Evolutionary conservation across 1,140 invertebrate species (phyloP).

Genomic region (Drosophila littoralis): DNA sequence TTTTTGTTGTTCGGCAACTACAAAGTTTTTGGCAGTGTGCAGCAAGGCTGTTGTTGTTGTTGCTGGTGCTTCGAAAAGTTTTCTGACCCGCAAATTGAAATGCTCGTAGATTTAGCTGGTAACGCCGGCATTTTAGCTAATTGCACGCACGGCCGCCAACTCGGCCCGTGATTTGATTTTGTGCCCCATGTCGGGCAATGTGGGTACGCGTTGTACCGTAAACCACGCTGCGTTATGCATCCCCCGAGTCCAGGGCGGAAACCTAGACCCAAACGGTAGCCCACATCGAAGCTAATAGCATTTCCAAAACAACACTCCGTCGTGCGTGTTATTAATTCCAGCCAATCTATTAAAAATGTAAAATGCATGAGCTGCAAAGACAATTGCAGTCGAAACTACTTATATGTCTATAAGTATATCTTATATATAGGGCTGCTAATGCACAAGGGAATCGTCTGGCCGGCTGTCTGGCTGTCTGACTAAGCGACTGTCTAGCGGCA

Average conservation of each 20-base stretch:
- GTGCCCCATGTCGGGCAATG: constrained; percentile 1
- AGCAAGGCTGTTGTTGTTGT: not conserved
- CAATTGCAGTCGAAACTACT: constrained; percentile 68
- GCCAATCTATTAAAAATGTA: constrained; percentile 83
- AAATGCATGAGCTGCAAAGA: constrained; percentile 74
- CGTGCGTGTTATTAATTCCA: constrained; percentile 70
- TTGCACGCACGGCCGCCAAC: constrained; percentile 66
- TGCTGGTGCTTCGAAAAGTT: constrained; percentile 53
- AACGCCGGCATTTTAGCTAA: constrained; percentile 60
- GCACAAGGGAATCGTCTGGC: constrained; percentile 58
- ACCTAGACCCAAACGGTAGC: constrained; percentile 3
- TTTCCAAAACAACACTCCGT: constrained; percentile 8
- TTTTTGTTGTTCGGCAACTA: constrained; percentile 45
- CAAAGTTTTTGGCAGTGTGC: constrained; percentile 49
- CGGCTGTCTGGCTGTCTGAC: constrained; percentile 3
- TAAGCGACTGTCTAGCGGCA: constrained; percentile 58
- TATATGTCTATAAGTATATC: not conserved
- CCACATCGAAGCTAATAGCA: constrained; percentile 57
- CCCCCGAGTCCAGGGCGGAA: constrained; percentile 45
- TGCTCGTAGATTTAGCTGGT: constrained; percentile 52
- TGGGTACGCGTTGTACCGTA: constrained; percentile 69
- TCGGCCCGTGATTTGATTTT: constrained; percentile 63
- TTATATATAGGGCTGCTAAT: constrained; percentile 35
- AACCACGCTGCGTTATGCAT: constrained; percentile 68
- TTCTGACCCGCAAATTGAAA: constrained; percentile 72